phyloP scores from a whole-genome alignment of 1,140 invertebrate species.

The Drosophila micromelanica region DNA sequence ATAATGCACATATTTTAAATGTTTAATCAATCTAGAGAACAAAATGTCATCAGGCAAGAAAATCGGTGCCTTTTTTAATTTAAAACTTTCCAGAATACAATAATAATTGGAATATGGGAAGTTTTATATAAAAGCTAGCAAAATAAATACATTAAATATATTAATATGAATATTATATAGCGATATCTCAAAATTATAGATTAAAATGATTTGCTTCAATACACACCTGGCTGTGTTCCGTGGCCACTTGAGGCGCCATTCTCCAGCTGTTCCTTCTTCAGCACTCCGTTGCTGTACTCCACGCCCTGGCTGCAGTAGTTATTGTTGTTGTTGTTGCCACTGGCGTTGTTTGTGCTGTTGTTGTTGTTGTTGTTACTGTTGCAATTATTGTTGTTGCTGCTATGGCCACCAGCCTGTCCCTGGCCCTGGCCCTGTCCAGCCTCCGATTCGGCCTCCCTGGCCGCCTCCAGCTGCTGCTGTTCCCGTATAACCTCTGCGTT shows the following conservation, averaged over 20 bases:
- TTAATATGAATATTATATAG: too few species aligned
- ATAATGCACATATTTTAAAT: too few species aligned
- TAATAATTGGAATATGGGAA: too few species aligned
- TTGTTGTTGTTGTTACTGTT: slow-evolving; percentile 2
- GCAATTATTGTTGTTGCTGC: slow-evolving; percentile 29
- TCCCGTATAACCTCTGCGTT: slow-evolving; percentile 79
- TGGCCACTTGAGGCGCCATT: slow-evolving; percentile 48
- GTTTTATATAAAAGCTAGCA: too few species aligned
- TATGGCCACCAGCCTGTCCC: not conserved
- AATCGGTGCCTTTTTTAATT: too few species aligned
- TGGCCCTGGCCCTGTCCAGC: slow-evolving; percentile 19
- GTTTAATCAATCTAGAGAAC: too few species aligned
- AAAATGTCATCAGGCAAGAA: too few species aligned
- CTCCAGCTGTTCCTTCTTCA: slow-evolving; percentile 73
- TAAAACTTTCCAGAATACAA: too few species aligned
- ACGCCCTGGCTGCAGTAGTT: slow-evolving; percentile 41
- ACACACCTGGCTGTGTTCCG: slow-evolving; percentile 56
- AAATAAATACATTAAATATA: too few species aligned
- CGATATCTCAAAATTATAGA: too few species aligned
- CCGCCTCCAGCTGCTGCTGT: slow-evolving; percentile 71
- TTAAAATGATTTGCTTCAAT: too few species aligned
- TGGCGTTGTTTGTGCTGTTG: not conserved
- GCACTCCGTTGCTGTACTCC: slow-evolving; percentile 66
- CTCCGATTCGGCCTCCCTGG: slow-evolving; percentile 59
- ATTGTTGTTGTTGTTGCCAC: slow-evolving; percentile 20